Conservation (phyloP, 1,140 invertebrate genomes). For the Drosophila ohnishii region DNA sequence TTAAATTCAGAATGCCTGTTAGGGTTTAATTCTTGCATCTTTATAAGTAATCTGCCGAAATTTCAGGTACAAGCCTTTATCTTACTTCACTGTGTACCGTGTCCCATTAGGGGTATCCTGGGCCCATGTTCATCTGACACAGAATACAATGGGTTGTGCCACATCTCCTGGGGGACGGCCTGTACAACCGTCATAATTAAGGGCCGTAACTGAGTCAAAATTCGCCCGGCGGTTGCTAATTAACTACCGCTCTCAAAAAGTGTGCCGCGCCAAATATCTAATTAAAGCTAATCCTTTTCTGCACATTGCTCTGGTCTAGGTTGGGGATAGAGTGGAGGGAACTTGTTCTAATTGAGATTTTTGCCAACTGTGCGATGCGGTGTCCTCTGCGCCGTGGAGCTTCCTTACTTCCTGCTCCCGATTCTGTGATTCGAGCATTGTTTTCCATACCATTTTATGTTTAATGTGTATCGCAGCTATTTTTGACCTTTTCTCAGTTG, state of each 20-base stretch:
- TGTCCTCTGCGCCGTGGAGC: slow-evolving; percentile 33
- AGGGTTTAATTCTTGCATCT: not conserved
- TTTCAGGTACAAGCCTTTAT: not conserved
- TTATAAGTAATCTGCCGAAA: not conserved
- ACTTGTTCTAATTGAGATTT: slow-evolving; percentile 13
- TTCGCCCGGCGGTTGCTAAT: slow-evolving; percentile 52
- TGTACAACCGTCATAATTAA: slow-evolving; percentile 43
- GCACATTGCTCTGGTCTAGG: slow-evolving; percentile 37
- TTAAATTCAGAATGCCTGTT: not conserved
- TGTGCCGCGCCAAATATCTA: slow-evolving; percentile 49
- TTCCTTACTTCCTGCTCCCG: slow-evolving; percentile 16
- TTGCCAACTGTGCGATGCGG: slow-evolving; percentile 27
- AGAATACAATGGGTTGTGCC: not conserved
- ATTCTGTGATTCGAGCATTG: slow-evolving; percentile 22
- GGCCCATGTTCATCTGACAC: not conserved
- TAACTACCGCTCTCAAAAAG: slow-evolving; percentile 45
- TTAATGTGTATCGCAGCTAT: slow-evolving; percentile 81
- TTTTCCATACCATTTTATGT: slow-evolving; percentile 39
- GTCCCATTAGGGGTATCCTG: not conserved
- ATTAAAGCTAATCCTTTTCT: slow-evolving; percentile 72
- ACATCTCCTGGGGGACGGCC: slow-evolving; percentile 7
- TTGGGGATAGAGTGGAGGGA: not conserved
- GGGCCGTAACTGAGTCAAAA: slow-evolving; percentile 21
- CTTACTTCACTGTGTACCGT: not conserved
- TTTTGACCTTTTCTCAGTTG: slow-evolving; percentile 75